Evolutionary conservation across 2,888 invertebrate genomes (phyloP), one percentile per base, ranked within the genome.

Genomic region (Odontothrips loti): DNA sequence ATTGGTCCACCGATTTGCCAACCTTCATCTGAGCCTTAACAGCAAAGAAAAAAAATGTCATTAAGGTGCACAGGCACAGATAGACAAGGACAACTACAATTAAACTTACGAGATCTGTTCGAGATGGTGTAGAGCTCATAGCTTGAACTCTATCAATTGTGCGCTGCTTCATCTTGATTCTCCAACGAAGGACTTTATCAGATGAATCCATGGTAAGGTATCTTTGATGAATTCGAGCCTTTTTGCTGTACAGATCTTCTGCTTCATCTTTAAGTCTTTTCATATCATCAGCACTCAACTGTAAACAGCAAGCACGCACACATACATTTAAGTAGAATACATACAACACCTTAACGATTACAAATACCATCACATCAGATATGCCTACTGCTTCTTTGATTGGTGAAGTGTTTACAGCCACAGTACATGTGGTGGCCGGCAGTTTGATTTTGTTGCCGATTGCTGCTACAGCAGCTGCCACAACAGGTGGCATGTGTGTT

Each of bases 161-260:
- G 51, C 86, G 85, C 80, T 86, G 86, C 80, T 88, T 88, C 43
- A 86, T 85, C 51, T 86, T 85, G 81, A 88, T 87, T 82, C 88
- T 85, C 83, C 87, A 88, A 81, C 86, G 86, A 8, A 87, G 83
- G 51, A 88, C 86, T 83, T 87, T 88, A 81, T 87, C 86, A 6
- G 86, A 82, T 80, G 88, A 88, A 82, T 88, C 87, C 27, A 88
- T 83, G 0, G 85, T 84, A 8, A 88, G 82, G 79, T 88, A 83
- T 81, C 87, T 87, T 27, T 87, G 86, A 81, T 86, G 86, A 20
- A 88, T 48, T 15, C 81, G 79, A 81, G 83, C 86, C 82, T 87
- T 87, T 79, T 84, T 86, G 0, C 84, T 82, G 79, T 85, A 85
- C 8, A 88, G 82, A 0, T 86, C 84, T 3, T 84, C 80, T 48